Percentiles rank a stretch among this genome's conserved stretches.
Conservation (phyloP, 2,888 invertebrate genomes). For the Acleris literana region DNA sequence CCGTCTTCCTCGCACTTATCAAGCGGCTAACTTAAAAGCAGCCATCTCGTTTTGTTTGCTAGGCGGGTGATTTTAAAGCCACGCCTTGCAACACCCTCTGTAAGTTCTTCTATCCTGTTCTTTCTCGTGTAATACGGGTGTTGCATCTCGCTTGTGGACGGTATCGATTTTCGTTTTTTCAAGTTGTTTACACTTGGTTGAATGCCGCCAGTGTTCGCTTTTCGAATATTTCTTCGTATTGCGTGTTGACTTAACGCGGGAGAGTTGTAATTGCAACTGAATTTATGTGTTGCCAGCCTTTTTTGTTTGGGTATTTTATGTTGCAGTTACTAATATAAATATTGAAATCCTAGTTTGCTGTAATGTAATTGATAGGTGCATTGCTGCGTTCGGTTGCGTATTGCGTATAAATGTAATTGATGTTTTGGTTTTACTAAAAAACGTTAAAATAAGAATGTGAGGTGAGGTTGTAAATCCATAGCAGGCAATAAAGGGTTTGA, state of each 20-base stretch:
- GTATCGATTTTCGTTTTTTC: conserved; percentile 67
- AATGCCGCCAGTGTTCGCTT: conserved; percentile 63
- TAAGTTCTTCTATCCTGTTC: conserved; percentile 52
- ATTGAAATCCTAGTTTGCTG: conserved; percentile 7
- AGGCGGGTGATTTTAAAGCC: conserved; percentile 62
- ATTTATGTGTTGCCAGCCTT: conserved; percentile 44
- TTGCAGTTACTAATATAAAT: conserved; percentile 23
- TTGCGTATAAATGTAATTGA: no score
- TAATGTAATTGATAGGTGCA: no score
- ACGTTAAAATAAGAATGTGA: no score
- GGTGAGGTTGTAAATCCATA: no score
- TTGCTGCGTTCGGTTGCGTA: no score
- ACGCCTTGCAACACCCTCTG: conserved; percentile 66
- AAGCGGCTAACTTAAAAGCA: conserved; percentile 40
- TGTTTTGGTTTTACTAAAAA: no score
- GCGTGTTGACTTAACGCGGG: conserved; percentile 59
- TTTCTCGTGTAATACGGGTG: conserved; percentile 51
- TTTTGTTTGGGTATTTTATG: conserved; percentile 37
- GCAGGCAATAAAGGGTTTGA: no score
- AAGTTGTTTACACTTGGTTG: conserved; percentile 72
- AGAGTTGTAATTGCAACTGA: conserved; percentile 50
- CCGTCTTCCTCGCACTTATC: conserved; percentile 52
- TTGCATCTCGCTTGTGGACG: conserved; percentile 53
- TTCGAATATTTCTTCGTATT: conserved; percentile 57
- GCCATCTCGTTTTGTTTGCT: conserved; percentile 52